Conservation (phyloP, 1,140 invertebrate species). For the Maconellicoccus hirsutus region DNA sequence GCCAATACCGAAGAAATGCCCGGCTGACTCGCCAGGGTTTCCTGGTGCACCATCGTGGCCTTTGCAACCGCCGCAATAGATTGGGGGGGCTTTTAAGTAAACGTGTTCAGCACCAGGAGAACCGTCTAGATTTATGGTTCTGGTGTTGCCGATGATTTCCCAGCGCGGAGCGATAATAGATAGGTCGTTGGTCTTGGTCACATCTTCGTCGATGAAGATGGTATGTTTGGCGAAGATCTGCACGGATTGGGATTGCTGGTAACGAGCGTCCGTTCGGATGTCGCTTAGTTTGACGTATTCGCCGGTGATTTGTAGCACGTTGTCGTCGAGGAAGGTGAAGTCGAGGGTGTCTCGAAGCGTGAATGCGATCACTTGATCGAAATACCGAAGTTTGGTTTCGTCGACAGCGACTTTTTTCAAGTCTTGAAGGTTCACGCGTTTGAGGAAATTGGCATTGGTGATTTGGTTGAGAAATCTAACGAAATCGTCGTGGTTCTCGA, state of each 20-base stretch:
- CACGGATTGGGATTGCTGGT: background rate
- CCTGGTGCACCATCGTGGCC: background rate
- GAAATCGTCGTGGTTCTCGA: background rate
- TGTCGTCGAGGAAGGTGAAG: background rate
- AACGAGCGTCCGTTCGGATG: background rate
- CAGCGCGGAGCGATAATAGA: conserved; percentile 20
- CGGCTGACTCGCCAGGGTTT: background rate
- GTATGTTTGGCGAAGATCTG: conserved; percentile 18
- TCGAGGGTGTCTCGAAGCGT: background rate
- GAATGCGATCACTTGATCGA: background rate
- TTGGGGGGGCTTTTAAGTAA: background rate
- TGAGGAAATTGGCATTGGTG: background rate
- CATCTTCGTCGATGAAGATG: conserved; percentile 5
- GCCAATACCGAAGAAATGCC: conserved; percentile 19
- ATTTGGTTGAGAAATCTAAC: background rate
- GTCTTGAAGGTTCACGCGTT: background rate
- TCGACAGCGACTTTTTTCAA: background rate
- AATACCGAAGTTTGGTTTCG: background rate
- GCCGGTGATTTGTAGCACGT: background rate
- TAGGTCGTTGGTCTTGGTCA: background rate
- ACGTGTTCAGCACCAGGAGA: background rate
- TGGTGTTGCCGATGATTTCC: background rate
- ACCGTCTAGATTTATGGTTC: background rate
- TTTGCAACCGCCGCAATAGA: background rate
- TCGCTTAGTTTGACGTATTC: background rate